Conservation (phyloP, 2,888 invertebrate species). For the Chironomus tentans region DNA sequence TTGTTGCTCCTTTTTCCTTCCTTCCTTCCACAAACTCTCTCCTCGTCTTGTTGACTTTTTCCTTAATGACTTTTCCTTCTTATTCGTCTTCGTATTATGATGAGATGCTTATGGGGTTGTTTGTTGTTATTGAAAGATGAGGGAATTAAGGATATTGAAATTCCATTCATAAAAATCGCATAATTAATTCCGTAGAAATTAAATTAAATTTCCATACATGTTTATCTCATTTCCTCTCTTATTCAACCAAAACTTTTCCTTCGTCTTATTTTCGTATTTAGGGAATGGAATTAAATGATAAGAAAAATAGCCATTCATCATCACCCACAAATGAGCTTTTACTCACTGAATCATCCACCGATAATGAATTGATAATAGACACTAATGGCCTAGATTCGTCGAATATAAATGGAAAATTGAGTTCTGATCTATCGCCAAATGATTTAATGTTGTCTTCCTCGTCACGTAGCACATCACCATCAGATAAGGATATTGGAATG, state of each 20-base stretch:
- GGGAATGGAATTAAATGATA: constrained; percentile 36
- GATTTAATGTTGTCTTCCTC: constrained; percentile 25
- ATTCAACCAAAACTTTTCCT: neutral
- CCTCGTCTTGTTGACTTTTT: constrained; percentile 17
- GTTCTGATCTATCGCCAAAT: constrained; percentile 22
- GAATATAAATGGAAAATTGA: constrained; percentile 24
- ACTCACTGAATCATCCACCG: constrained; percentile 31
- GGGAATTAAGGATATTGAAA: no score
- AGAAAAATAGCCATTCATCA: constrained; percentile 19
- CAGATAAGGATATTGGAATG: constrained; percentile 32
- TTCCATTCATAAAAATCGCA: no score
- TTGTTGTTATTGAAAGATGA: no score
- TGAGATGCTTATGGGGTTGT: no score
- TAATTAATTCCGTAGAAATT: neutral
- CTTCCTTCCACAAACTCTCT: neutral
- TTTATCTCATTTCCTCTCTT: neutral
- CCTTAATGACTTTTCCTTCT: constrained; percentile 18
- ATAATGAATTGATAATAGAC: constrained; percentile 26
- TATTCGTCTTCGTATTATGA: no score
- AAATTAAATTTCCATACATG: constrained; percentile 8
- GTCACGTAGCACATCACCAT: constrained; percentile 40
- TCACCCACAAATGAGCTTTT: constrained; percentile 20
- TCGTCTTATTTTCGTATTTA: neutral
- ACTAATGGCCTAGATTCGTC: constrained; percentile 24
- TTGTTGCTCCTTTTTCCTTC: neutral